Evolutionary conservation across 2,797 vertebrate genomes (phyloP).

Genomic region (Hephaestus fuliginosus): DNA sequence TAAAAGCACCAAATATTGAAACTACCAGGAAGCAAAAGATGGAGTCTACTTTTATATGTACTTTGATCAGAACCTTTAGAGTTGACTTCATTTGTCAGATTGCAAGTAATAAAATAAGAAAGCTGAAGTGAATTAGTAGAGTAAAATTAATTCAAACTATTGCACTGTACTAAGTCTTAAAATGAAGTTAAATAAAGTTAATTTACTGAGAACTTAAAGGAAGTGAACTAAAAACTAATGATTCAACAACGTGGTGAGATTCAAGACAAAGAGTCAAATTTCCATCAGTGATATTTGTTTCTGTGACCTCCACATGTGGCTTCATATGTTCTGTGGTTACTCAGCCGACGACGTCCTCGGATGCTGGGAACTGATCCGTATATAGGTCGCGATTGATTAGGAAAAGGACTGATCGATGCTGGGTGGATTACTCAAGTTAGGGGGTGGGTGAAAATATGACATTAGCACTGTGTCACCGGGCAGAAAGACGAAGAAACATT

Average conservation of each 20-base stretch:
- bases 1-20: neutral
- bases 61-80: neutral
- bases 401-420: constrained; percentile 16
- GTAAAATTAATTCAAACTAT: neutral
- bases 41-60: neutral
- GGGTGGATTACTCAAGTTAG: neutral
- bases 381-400: constrained; percentile 36
- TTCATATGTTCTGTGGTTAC: neutral
- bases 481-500: neutral
- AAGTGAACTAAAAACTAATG: neutral
- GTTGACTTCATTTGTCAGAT: neutral
- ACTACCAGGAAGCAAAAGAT: neutral
- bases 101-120: neutral
- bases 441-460: neutral
- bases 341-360: constrained; percentile 27
- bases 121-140: neutral
- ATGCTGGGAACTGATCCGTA: constrained; percentile 34
- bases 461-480: neutral
- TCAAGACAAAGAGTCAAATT: neutral
- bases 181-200: neutral
- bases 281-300: neutral
- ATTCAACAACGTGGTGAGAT: neutral
- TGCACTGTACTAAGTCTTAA: neutral
- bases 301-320: neutral
- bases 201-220: neutral